Evolutionary conservation across 2,888 invertebrate genomes (phyloP), one percentile per base, ranked within the genome.

Genomic region (Dendrolimus pini): DNA sequence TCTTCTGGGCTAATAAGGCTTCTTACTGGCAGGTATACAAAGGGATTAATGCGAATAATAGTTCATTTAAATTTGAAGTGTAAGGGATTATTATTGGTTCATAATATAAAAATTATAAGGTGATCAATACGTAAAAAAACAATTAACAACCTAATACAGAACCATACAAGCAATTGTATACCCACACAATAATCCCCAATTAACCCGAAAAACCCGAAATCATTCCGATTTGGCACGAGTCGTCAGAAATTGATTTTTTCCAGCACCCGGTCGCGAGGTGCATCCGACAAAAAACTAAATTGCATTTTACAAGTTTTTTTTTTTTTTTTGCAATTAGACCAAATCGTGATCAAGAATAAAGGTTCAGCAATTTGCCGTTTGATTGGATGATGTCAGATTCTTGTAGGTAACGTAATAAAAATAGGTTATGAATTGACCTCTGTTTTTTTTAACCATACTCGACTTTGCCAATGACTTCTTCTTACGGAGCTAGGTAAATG

Each of bases 311-410:
- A 47, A 47, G 47, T 65, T 65, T 64, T 66, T 68, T 65, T 60
- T 69, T 73, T 75, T 72, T 76, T 82, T 82, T 82, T 79, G 72
- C 76, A 84, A 83, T 83, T 81, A 79, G 82, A 76, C 71, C 79
- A 78, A 71, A 62, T 78, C 76, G 77, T 79, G 77, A 62, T 64
- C 63, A 62, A 65, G 70, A 71, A 68, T 66, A 71, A 65, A 63
- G 60, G 61, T 52, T 56, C 30, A 52, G 47, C 55, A 41, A 56
- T 77, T 83, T 81, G 77, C 74, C 62, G 67, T 66, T 61, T 78
- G 78, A 80, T 78, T 72, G 74, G 81, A 81, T 86, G 85, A 87
- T 78, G 79, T 85, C 85, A 85, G 77, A 65, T 61, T 59, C 63
- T 47, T 9, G 9, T 64, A 53, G 56, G 55, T 52, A 47, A 54